Conservation (phyloP, 2,888 invertebrate species). For the Lycophotia porphyrea region DNA sequence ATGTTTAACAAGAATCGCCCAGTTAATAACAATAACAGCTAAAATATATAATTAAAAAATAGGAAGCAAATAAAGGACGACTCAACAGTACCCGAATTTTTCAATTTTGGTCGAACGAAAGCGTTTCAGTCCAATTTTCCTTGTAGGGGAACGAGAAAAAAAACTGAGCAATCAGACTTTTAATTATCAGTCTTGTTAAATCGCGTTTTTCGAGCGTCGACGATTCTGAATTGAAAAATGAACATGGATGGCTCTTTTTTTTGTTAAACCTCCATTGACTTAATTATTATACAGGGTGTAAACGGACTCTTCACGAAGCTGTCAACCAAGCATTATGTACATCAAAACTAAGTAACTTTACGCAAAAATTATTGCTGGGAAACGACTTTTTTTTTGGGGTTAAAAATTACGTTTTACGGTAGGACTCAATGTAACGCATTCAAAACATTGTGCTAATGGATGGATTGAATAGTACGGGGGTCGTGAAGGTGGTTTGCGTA, state of each 20-base stretch:
- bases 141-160: conserved; percentile 64
- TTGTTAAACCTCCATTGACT: conserved; percentile 36
- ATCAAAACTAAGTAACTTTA: too few species aligned
- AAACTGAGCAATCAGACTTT: conserved; percentile 70
- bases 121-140: conserved; percentile 65
- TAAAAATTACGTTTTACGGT: too few species aligned
- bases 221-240: conserved; percentile 46
- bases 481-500: too few species aligned
- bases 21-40: conserved; percentile 12
- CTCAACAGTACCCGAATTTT: conserved; percentile 50
- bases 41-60: conserved; percentile 44
- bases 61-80: conserved; percentile 35
- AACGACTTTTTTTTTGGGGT: too few species aligned
- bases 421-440: too few species aligned
- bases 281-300: too few species aligned
- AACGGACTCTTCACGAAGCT: too few species aligned
- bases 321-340: too few species aligned
- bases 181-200: conserved; percentile 74
- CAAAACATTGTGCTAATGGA: too few species aligned
- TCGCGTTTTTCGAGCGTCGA: conserved; percentile 56
- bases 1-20: background rate
- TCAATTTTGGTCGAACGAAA: conserved; percentile 58
- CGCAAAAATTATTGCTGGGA: too few species aligned
- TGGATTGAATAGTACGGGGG: too few species aligned
- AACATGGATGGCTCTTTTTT: conserved; percentile 42